Base-by-base conservation (phyloP, 2,888 invertebrate genomes). In the Acleris cristana region DNA sequence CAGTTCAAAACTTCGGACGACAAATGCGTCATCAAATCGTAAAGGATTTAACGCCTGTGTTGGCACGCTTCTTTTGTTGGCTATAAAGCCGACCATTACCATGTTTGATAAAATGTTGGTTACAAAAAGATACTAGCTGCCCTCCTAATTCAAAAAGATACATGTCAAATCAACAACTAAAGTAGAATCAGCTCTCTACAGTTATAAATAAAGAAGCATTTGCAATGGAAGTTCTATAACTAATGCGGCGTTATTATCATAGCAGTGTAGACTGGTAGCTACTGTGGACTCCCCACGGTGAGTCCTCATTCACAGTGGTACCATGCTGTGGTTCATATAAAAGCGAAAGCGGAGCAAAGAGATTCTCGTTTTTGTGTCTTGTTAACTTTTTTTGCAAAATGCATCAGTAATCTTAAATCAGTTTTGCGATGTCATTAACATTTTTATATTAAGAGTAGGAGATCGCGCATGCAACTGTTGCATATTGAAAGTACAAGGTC, bases 1-100 rank as follows among this genome's bases (percentile, higher is more conserved):
- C 79, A 79, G 75, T 77, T 74, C 73, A 72, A 83, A 83, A 80
- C 76, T 79, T 79, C 82, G 86, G 85, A 85, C 88, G 91, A 91
- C 90, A 90, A 90, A 89, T 87, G 85, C 86, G 86, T 83, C 90
- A 87, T 88, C 86, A 88, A 90, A 90, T 92, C 89, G 91, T 90
- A 88, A 92, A 90, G 93, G 93, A 93, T 93, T 93, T 93, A 92
- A 93, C 93, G 93, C 92, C 90, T 92, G 89, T 81, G 88, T 92
- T 92, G 86, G 89, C 93, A 90, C 90, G 87, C 90, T 92, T 86
- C 90, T 88, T 92, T 92, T 92, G 92, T 92, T 89, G 88, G 84
- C 76, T 84, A 91, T 90, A 92, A 92, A 88, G 90, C 89, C 88
- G 88, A 81, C 90, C 92, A 92, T 92, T 91, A 92, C 88, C 87